Base-by-base conservation (phyloP, 1,140 invertebrate genomes). In the Neodiprion fabricii region DNA sequence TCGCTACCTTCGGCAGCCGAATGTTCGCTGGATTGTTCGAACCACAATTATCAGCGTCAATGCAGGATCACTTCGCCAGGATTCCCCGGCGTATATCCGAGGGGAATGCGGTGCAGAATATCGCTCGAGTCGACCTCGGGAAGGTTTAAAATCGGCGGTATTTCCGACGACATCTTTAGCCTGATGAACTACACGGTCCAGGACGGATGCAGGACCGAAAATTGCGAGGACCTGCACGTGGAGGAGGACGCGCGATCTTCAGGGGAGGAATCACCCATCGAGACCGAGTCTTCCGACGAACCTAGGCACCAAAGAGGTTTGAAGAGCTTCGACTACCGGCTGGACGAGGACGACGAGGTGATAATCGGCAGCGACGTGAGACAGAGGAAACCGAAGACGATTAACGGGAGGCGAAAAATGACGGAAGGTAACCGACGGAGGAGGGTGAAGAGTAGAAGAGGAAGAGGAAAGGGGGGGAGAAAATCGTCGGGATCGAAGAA, bases 121-220 rank as follows among this genome's bases (percentile, higher is more conserved):
- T 79, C 82, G 0, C 48, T 86, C 23, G 84, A 86, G 21, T 85
- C 84, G n/a, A 78, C 71, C 28, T 67, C 76, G 9, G 85, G 83
- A 1, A 77, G 84, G 1, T 86, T 86, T 65, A 79, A 80, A 1
- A 85, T 86, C 72, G 85, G 84, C 0, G 83, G 85, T 12, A 78
- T 79, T 1, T 72, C 78, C 12, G 82, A 83, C 14, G 85, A 86
- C 53, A 28, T 79, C 0, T 86, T 82, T 77, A 84, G 82, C 48
- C 74, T 86, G 50, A 86, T 86, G 85, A 85, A 86, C 72, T 83
- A 82, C 49, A 85, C 81, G 65, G 79, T 81, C 65, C 84, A 86
- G 68, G 79, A 83, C 65, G 65, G 80, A 10, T 86, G 85, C 28
- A 79, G 77, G 9, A 84, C 81, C 2, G 85, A 86, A 71, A 83